These are phyloP conservation scores for Halisarca cf. caerulea DNA, from an alignment of 37 sponge, comb jelly and placozoan species.

Conservation along the genomic window DNA sequence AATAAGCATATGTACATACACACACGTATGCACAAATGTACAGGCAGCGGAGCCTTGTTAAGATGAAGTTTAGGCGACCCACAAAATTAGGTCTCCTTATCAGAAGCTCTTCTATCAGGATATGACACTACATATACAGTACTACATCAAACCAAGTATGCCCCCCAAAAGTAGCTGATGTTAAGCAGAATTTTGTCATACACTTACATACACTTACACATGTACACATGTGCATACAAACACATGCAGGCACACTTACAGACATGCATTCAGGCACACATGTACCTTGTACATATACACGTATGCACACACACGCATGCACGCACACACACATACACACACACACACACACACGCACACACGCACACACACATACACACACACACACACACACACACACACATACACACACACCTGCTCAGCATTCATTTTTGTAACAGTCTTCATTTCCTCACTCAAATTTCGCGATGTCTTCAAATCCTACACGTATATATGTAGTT, in stretches of 20 bases:
- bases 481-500: no score
- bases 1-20: no score
- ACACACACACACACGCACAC: conserved; percentile 19
- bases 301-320: conserved; percentile 13
- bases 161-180: conserved; percentile 45
- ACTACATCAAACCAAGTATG: conserved; percentile 36
- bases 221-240: conserved; percentile 3
- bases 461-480: no score
- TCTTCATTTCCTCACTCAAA: no score
- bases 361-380: background rate
- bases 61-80: no score
- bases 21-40: no score
- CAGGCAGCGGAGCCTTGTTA: no score
- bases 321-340: background rate
- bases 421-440: background rate
- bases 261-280: background rate
- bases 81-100: no score
- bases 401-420: conserved; percentile 3
- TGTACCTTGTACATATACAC: no score
- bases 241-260: background rate
- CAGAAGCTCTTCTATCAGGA: no score
- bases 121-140: background rate
- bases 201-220: no score
- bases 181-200: background rate
- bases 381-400: conserved; percentile 28